Evolutionary conservation across 2,888 invertebrate genomes (phyloP), one percentile per base, ranked within the genome.

Genomic region (Lymantria monacha): DNA sequence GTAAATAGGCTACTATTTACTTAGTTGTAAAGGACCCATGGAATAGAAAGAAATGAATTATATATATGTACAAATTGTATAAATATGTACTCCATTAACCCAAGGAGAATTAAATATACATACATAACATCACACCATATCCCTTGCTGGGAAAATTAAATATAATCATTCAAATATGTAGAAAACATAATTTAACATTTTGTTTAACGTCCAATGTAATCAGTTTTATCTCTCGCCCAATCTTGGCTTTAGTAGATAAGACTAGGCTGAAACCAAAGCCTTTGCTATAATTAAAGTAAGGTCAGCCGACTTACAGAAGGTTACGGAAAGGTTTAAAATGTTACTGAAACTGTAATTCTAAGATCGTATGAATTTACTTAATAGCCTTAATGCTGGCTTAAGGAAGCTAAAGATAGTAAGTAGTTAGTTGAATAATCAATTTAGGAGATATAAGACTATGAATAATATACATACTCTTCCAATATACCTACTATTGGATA

Each of bases 241-340:
- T 62, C 57, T 44, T 14, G 46, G 52, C 53, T 55, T 59, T 12
- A 50, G 14, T 30, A 57, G 69, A 69, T 62, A 66, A 57, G 38
- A 33, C 43, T 33, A 53, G 44, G 48, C 42, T 15, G 36, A 48
- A 59, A 45, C 57, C 49, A 40, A 49, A 37, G 38, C 46, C 65
- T 55, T 49, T 36, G 30, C 44, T 57, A 36, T 66, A 66, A 69
- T 68, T 66, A 63, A 62, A 66, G 38, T 47, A 51, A 69, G 69
- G 66, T 66, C 50, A 50, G 46, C 15, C 30, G 45, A 59, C 52
- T 62, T 52, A 60, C 57, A 40, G 43, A 40, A 60, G 57, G 60
- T 53, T 55, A 50, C 33, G 30, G 30, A 51, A 48, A 54, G 66
- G 53, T 48, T 63, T 40, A 51, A 54, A 59, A 53, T 53, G 48